Base-by-base conservation (phyloP, 2,888 invertebrate genomes). In the Drymonia ruficornis region DNA sequence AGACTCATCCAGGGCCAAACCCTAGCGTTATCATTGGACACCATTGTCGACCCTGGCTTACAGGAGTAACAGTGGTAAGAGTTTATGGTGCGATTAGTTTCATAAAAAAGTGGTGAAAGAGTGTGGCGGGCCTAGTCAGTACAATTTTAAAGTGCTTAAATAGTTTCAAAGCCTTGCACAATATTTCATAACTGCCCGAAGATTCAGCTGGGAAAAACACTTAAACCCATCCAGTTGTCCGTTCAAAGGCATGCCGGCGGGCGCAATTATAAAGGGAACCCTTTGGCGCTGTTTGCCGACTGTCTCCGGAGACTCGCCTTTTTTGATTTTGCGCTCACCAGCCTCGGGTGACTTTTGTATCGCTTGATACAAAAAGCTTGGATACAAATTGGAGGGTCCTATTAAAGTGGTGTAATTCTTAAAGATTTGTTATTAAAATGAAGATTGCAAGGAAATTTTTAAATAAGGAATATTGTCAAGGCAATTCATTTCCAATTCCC, bases 191-290 rank as follows among this genome's bases (percentile, higher is more conserved):
- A 43, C 52, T 49, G 43, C 42, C 42, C 16, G 16, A 43, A 52
- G 19, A 50, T 46, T 51, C 15, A 44, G 67, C 38, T 46, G 49
- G 3, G 36, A 46, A 69, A 51, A 40, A 40, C 59, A 52, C 50
- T 67, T 58, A 67, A 69, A 60, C 51, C 61, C 45, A 49, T 49
- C 51, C 52, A 47, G 61, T 67, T 53, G 15, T 52, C 49, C 54
- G 40, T 8, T 70, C 67, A 68, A 68, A 68, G 70, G 71, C 64
- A 67, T 59, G 71, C 67, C 67, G 57, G 53, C 55, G 64, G 67
- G 56, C 48, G 59, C 71, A 68, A 67, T 68, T 68, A 68, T 67
- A 61, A 67, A 56, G 55, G 59, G 19, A 56, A 57, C 68, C 61
- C 56, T 63, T 67, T 70, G 55, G 53, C 53, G 54, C 53, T 64